Evolutionary conservation across 2,113 vertebrate genomes (phyloP).

Genomic region (Cheilinus undulatus): DNA sequence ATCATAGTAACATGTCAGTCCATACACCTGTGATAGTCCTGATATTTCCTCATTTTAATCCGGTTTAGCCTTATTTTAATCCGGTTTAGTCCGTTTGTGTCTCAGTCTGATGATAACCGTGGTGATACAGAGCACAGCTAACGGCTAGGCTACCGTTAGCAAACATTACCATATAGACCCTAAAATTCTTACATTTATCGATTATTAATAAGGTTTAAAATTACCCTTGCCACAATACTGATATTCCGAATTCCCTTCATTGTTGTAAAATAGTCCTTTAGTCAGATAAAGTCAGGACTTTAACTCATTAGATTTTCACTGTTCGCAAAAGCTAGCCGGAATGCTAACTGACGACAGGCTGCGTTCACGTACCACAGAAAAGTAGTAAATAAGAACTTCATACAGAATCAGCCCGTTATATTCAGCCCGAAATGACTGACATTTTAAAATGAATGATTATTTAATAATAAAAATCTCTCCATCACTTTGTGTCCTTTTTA

Average conservation of each 20-base stretch:
- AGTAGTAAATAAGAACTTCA: neutral
- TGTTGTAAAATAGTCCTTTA: neutral
- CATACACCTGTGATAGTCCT: no score
- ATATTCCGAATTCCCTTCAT: neutral
- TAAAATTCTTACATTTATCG: no score
- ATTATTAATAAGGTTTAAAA: neutral
- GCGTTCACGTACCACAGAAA: neutral
- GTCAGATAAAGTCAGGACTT: neutral
- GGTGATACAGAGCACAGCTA: neutral
- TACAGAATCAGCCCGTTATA: neutral
- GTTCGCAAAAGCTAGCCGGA: neutral
- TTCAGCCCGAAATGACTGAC: neutral
- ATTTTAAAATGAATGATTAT: neutral
- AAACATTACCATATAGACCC: neutral
- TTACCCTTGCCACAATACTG: no score
- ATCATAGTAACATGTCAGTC: no score
- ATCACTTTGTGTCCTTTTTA: no score
- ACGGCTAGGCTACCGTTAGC: slow-evolving; percentile 23
- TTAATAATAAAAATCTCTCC: no score
- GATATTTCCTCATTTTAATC: no score
- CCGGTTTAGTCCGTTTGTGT: no score
- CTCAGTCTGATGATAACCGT: neutral
- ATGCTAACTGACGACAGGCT: neutral
- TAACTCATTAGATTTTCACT: neutral
- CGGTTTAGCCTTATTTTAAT: no score